phyloP scores from a whole-genome alignment of 1,140 invertebrate species.

The Drosophila simulans region DNA sequence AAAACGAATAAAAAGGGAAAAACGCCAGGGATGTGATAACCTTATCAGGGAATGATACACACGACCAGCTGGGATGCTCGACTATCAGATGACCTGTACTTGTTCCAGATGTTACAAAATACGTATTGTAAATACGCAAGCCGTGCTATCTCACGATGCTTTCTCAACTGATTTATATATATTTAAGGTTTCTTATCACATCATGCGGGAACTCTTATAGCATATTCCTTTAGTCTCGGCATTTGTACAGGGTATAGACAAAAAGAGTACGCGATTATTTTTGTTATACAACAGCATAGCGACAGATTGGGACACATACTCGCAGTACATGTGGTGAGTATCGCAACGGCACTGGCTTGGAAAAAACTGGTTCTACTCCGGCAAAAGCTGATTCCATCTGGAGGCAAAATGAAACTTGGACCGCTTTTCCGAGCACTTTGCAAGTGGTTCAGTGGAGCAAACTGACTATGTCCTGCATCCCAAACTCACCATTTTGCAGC shows the following conservation, averaged over 20 bases:
- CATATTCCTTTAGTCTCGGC: not conserved
- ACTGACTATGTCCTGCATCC: not conserved
- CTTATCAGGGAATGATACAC: slow-evolving; percentile 27
- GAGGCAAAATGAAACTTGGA: slow-evolving; percentile 14
- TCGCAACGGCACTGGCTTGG: slow-evolving; percentile 55
- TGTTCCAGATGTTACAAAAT: not conserved
- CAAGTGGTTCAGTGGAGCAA: slow-evolving; percentile 56
- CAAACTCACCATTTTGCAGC: slow-evolving; percentile 71
- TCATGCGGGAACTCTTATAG: not conserved
- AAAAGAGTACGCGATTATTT: slow-evolving; percentile 28
- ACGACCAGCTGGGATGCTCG: slow-evolving; percentile 9
- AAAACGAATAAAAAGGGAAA: slow-evolving; percentile 16
- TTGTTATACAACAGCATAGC: slow-evolving; percentile 48
- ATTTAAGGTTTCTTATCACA: not conserved
- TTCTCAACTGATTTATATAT: not conserved
- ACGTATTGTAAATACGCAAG: not conserved
- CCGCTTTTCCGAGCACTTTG: slow-evolving; percentile 33
- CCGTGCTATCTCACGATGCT: not conserved
- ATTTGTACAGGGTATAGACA: slow-evolving; percentile 20
- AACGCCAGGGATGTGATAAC: slow-evolving; percentile 32
- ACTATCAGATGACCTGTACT: slow-evolving; percentile 32
- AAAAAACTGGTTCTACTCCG: slow-evolving; percentile 73
- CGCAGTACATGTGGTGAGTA: slow-evolving; percentile 41
- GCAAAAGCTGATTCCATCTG: slow-evolving; percentile 65
- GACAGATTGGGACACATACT: slow-evolving; percentile 36